Evolutionary conservation across 1,140 invertebrate species (phyloP).

Genomic region (Ladona fulva): DNA sequence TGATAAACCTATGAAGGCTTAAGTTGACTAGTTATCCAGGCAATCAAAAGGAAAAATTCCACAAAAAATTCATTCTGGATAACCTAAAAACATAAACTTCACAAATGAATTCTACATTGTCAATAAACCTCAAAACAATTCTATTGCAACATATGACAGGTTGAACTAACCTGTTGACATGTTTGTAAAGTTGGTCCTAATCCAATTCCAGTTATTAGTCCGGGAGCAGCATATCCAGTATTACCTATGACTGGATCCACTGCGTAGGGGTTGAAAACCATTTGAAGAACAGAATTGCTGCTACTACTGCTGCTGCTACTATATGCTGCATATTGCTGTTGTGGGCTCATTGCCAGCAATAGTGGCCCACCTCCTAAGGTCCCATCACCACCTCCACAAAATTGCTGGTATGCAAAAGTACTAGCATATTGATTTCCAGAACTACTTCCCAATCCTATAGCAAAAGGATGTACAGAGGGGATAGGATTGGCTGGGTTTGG

Average conservation of each 20-base stretch:
- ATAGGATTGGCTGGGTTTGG: neutral
- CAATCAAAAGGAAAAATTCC: too few species aligned
- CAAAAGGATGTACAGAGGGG: neutral
- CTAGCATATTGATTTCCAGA: neutral
- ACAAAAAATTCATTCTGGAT: too few species aligned
- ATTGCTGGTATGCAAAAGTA: neutral
- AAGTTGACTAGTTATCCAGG: too few species aligned
- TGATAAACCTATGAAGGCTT: too few species aligned
- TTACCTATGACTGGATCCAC: neutral
- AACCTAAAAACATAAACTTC: too few species aligned
- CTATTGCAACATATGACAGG: too few species aligned
- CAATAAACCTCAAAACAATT: too few species aligned
- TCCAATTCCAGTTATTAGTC: neutral
- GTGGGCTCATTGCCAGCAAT: neutral
- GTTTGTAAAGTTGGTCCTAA: neutral
- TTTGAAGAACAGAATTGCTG: neutral
- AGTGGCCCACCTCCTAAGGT: neutral
- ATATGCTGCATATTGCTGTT: neutral
- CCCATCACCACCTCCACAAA: neutral
- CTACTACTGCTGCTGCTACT: slow-evolving; percentile 2
- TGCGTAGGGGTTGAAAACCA: neutral
- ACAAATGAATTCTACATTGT: too few species aligned
- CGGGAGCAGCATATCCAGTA: neutral
- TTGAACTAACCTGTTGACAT: neutral
- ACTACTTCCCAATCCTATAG: neutral